phyloP scores from a whole-genome alignment of 2,888 invertebrate genomes.

The Arenicola marina region DNA sequence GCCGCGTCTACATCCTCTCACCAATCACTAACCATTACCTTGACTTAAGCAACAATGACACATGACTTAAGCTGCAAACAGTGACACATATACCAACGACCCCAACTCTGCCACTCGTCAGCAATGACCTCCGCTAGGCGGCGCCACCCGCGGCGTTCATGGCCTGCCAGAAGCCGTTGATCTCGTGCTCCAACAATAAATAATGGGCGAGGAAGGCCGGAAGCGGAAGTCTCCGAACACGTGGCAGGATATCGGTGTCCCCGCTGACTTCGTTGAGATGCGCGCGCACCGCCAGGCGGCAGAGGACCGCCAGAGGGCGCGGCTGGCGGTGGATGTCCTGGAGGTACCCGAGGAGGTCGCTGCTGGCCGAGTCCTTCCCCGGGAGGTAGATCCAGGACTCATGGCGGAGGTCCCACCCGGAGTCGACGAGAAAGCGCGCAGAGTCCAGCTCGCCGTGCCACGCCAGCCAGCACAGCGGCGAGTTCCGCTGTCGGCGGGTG shows the following conservation, averaged over 20 bases:
- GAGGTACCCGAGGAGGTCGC: slow-evolving; percentile 21
- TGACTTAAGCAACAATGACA: too few species aligned
- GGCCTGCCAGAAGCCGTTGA: too few species aligned
- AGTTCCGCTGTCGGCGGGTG: slow-evolving; percentile 18
- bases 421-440: slow-evolving; percentile 44
- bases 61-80: too few species aligned
- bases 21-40: too few species aligned
- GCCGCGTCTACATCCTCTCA: too few species aligned
- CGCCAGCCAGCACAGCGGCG: slow-evolving; percentile 47
- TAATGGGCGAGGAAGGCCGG: background rate
- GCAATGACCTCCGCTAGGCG: too few species aligned
- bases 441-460: slow-evolving; percentile 40
- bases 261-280: background rate
- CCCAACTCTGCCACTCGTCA: too few species aligned
- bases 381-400: slow-evolving; percentile 43
- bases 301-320: background rate
- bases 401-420: slow-evolving; percentile 44
- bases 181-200: too few species aligned
- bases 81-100: too few species aligned
- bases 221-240: background rate
- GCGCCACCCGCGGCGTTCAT: too few species aligned
- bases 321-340: background rate
- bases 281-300: background rate
- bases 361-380: slow-evolving; percentile 35
- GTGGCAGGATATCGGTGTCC: background rate